Base-by-base conservation (phyloP, 2,797 vertebrate species). In the Tamandua tetradactyla region DNA sequence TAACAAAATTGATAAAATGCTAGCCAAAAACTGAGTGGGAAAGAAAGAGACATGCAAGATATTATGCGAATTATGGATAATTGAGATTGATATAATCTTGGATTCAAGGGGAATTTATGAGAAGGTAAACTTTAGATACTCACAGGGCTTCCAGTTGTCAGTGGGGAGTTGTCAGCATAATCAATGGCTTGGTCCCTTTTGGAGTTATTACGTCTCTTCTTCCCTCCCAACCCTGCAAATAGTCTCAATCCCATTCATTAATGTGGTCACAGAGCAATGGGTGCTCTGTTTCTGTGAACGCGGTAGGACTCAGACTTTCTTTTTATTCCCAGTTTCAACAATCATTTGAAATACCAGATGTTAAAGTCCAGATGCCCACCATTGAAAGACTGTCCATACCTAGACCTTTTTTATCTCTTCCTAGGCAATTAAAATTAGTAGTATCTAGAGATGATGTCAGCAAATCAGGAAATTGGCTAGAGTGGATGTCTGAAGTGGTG, bases 401-500 rank as follows among this genome's bases (percentile, higher is more conserved):
- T 13, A 97, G 82, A 86, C 76, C 92, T 37, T 95, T 55, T 98
- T 81, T 97, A 96, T 55, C 93, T 97, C 2, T 96, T 97, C 22
- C 96, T 95, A 32, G 96, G 96, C 25, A 92, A 94, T 37, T 97
- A 83, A 95, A 37, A 69, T 72, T n/a, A 52, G 8, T 92, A 82
- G 27, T 87, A 35, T 20, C 12, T 76, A n/a, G 6, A n/a, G 11
- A 15, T 62, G 27, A 47, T 75, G 42, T 52, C 35, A 62, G 22
- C 30, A 76, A 59, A 55, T 32, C 20, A 55, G 5, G 20, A n/a
- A 69, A 49, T 25, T 49, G 5, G n/a, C 11, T 59, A n/a, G 25
- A 66, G 17, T n/a, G 14, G 27, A 14, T 22, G 15, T 35, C 30
- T 62, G 7, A 57, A 10, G 5, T 68, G 23, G 49, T 74, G 9